Percentiles rank a stretch among this genome's conserved stretches.
Conservation (phyloP, 2,113 vertebrate species). For the Cochlearius cochlearius region DNA sequence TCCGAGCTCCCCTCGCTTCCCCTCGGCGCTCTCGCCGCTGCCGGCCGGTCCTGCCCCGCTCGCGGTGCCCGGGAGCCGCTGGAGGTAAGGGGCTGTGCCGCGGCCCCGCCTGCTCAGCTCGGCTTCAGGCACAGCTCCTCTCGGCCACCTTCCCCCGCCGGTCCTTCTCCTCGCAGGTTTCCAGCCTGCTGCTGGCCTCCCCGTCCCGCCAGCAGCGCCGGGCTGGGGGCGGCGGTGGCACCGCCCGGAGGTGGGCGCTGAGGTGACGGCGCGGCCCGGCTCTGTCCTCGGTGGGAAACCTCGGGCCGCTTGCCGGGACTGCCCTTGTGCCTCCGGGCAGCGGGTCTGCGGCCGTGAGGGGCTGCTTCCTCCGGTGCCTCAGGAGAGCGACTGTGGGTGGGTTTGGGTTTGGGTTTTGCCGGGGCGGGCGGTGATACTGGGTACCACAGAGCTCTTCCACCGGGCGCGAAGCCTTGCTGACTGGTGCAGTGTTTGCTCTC, state of each 20-base stretch:
- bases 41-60: accelerated
- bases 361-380: accelerated
- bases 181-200: neutral
- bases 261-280: neutral
- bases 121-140: neutral
- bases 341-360: neutral
- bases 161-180: accelerated
- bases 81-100: neutral
- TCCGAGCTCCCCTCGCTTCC: accelerated
- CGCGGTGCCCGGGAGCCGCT: neutral
- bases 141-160: accelerated
- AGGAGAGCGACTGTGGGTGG: accelerated
- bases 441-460: accelerated
- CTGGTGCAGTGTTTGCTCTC: accelerated
- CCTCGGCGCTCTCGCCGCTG: accelerated
- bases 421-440: accelerated
- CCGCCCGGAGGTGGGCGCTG: neutral
- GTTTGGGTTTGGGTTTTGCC: accelerated
- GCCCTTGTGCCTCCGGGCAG: accelerated
- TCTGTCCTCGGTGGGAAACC: no score
- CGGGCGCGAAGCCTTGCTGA: accelerated
- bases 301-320: accelerated
- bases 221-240: no score
- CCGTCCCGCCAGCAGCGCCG: neutral
- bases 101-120: neutral